Base-by-base conservation (phyloP, 2,797 vertebrate genomes). In the Numenius phaeopus region DNA sequence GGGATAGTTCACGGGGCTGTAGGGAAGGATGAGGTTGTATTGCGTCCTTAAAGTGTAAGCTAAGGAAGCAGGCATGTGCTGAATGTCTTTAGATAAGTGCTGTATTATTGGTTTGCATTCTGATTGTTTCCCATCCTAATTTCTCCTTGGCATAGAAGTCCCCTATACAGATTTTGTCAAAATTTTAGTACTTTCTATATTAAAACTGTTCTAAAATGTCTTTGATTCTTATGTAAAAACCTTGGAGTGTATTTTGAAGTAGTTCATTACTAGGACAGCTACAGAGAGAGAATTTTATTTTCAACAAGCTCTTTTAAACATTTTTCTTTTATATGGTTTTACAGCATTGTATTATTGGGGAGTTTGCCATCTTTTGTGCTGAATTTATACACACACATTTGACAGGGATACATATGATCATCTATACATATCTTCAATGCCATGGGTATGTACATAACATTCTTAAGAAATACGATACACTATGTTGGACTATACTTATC, bases 121-220 rank as follows among this genome's bases (percentile, higher is more conserved):
- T 94, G n/a, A 23, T 49, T 89, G 88, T 95, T 90, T 77, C 90
- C 40, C 23, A 94, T 81, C 92, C 69, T 71, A 83, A 50, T 94
- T 94, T 91, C 94, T 61, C 46, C 52, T 91, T 77, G 52, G 40
- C 83, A 59, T 80, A 50, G 92, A 96, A 94, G 76, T 81, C 10
- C 21, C 18, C 72, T 70, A 89, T 93, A 88, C 91, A 96, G 85
- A 37, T 91, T 95, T 96, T 81, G 71, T 67, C 52, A 86, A 97
- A 93, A 95, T 91, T 62, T 93, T 97, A 96, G 77, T 94, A 86
- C 42, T 55, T 88, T 87, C 86, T 95, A 42, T 79, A 87, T 94
- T 94, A 95, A 96, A 95, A 94, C 69, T 87, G 57, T 86, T 91
- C 96, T 96, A 97, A 97, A 94, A 61, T 80, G 32, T 87, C 55